Evolutionary conservation across 2,888 invertebrate species (phyloP), one percentile per base, ranked within the genome.

Genomic region (Operophtera brumata): DNA sequence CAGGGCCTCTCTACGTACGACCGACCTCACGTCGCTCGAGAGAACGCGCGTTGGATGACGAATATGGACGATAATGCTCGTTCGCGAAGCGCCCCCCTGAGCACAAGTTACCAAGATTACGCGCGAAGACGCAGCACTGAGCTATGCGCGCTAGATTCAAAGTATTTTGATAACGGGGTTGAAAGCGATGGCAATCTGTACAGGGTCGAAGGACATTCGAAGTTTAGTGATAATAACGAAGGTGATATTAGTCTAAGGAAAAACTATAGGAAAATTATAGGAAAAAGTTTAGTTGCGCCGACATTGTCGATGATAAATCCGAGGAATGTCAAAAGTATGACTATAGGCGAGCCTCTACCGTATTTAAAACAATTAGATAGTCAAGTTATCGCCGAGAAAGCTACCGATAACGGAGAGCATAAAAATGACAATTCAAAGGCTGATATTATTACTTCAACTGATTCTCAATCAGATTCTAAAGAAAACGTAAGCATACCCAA

Each of bases 241-340:
- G 68, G 67, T 74, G 76, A 79, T 71, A 74, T 67, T 69, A 75
- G 51, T 43, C 58, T 73, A 69, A 78, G 72, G 62, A 75, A 68
- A 60, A 57, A 67, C 14, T 75, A 76, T 65, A 72, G 70, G 53
- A 62, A 74, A 56, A 68, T 53, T 57, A 66, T 82, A 61, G 77
- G 79, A 20, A 57, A 70, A 61, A 48, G 64, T 34, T 66, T 84
- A 62, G 57, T 73, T 45, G 59, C 62, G 37, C 80, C 82, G 44
- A 70, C 60, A 46, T n/a, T 64, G 42, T 57, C 64, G 47, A 64
- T 66, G 49, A 56, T 70, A 43, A 86, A 82, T 64, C 83, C 83
- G 39, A 82, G 54, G 64, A 85, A 84, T 62, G 63, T 84, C 58
- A 77, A 80, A 67, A 75, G 65, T 50, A 80, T 82, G 80, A 77